A percentile compares a stretch with the other conserved stretches of the same genome.
Conservation (phyloP, 2,888 invertebrate genomes). For the Junonia oenone region DNA sequence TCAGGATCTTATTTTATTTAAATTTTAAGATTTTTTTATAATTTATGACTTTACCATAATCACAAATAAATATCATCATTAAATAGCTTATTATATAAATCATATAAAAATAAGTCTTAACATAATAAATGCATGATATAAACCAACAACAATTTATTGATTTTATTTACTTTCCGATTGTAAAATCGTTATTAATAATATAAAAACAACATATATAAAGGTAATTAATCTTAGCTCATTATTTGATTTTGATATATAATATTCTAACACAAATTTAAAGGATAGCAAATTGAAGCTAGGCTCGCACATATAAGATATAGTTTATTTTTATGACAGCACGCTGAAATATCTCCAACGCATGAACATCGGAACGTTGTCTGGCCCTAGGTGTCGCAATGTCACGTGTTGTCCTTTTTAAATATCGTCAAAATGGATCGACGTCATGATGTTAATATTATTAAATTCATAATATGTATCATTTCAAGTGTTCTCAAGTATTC, state of each 20-base stretch:
- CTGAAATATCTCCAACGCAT: constrained; percentile 8
- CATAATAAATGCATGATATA: constrained; percentile 24
- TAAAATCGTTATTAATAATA: not conserved
- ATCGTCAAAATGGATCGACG: constrained; percentile 19
- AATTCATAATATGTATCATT: not conserved
- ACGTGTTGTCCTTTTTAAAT: constrained; percentile 8
- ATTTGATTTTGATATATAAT: not conserved
- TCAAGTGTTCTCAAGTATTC: not conserved
- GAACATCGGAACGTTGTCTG: not conserved
- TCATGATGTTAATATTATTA: constrained; percentile 4
- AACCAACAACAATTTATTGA: constrained; percentile 4
- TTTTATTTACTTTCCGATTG: not conserved
- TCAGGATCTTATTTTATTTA: no score
- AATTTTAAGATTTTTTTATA: not conserved
- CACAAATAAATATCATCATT: not conserved
- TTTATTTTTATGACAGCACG: not conserved
- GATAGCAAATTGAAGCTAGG: constrained; percentile 1
- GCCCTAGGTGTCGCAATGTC: constrained; percentile 1
- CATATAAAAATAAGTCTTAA: constrained; percentile 13
- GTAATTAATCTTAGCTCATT: not conserved
- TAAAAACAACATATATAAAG: not conserved
- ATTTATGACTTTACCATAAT: not conserved
- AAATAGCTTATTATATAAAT: constrained; percentile 2
- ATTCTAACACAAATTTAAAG: not conserved
- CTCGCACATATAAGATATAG: not conserved